Evolutionary conservation across 2,113 vertebrate species (phyloP), one percentile per base, ranked within the genome.

Genomic region (Gymnorhina tibicen): DNA sequence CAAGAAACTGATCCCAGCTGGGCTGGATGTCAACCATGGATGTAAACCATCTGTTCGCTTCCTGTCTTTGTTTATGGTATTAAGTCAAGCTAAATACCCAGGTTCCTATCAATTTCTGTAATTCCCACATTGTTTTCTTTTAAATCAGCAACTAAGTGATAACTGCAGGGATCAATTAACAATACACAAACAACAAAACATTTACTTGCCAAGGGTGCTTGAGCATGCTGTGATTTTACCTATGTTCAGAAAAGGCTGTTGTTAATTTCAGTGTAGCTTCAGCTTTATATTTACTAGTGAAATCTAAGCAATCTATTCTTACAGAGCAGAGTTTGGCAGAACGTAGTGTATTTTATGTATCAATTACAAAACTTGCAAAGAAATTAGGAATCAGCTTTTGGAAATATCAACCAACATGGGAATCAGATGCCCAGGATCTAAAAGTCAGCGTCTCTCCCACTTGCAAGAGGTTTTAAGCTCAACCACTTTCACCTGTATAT

Each of bases 1-100:
- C 53, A 85, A 77, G 91, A 97, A 92, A 91, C 35, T 69, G 75
- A 97, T 95, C 85, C 58, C 58, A 90, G 75, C 55, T 85, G 64
- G 75, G 58, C 47, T 91, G 62, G 69, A 95, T 78, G 42, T 89
- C 63, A 78, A 70, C 74, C 78, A 63, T 72, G 49, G 76, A 91
- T 90, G 50, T 69, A 90, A 94, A 91, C 59, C 47, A 87, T 81
- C 96, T 97, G 73, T 89, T 95, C 89, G 85, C 21, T 56, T 83
- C 56, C 64, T 77, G 33, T 92, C 83, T 88, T 95, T 96, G 82
- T 84, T 90, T 94, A 86, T 59, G 28, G 35, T 84, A 93, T 93
- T 90, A 96, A 96, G 50, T 80, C 68, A 81, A 93, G 44, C 56
- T 93, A 70, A 96, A 96, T 80, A 93, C 39, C 52, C 82, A 84